Conservation (phyloP, 2,113 vertebrate genomes). For the Tragelaphus imberbis region DNA sequence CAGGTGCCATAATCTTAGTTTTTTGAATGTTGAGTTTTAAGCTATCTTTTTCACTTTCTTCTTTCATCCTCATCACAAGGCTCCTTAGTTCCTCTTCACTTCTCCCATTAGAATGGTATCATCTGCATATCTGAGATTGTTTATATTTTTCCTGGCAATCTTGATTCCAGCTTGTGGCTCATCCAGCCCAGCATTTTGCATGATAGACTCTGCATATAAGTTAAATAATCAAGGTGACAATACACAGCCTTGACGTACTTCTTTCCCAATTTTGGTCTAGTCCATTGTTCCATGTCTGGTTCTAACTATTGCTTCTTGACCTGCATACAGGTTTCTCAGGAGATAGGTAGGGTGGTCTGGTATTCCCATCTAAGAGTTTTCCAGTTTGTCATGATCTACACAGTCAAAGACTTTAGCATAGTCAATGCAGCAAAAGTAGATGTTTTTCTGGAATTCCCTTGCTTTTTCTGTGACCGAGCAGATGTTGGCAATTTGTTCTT, state of each 20-base stretch:
- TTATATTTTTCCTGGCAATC: not conserved
- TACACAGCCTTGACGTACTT: not conserved
- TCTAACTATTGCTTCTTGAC: not conserved
- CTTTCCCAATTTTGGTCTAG: not conserved
- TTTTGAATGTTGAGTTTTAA: not conserved
- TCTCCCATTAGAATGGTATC: not conserved
- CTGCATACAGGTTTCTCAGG: not conserved
- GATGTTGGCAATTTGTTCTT: not conserved
- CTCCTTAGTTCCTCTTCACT: not conserved
- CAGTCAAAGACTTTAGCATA: not conserved
- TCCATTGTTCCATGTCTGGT: not conserved
- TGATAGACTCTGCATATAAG: not conserved
- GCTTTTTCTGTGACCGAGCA: not conserved
- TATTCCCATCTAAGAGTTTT: not conserved
- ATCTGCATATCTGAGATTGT: not conserved
- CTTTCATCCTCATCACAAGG: not conserved
- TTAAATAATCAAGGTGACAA: not conserved
- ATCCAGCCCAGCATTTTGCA: rapidly evolving
- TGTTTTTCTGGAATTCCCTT: not conserved
- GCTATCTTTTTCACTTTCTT: not conserved
- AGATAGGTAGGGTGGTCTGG: not conserved
- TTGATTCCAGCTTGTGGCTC: not conserved
- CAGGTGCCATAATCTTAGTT: not conserved
- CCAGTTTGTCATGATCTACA: not conserved
- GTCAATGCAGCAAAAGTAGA: not conserved